Base-by-base conservation (phyloP, 2,888 invertebrate genomes). In the Mantis religiosa region DNA sequence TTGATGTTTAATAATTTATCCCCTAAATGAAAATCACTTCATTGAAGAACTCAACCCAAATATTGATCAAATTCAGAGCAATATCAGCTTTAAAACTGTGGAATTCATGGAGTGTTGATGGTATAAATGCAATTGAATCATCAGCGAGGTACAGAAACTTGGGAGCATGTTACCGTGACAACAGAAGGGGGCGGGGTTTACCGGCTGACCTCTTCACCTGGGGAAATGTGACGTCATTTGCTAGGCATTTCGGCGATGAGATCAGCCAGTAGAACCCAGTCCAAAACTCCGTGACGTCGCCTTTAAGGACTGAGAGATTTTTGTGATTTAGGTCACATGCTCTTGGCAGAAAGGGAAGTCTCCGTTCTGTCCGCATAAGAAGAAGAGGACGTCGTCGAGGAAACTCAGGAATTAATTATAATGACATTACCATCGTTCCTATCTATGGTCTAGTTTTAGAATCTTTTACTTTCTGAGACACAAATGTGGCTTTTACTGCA, bases 181-280 rank as follows among this genome's bases (percentile, higher is more conserved):
- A 71, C 54, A 71, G 81, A 25, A 28, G 82, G 54, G 87, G 88
- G 89, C 83, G 88, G 89, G 90, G 89, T 88, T 88, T 89, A 89
- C 90, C 86, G 89, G 90, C 88, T 90, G 90, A 89, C 84, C 90
- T 90, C 85, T 88, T 90, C 89, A 71, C 89, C 89, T 89, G 28
- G 87, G 87, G 89, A 88, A 89, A 90, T 89, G 90, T 89, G 88
- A 84, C 20, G 54, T 20, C 28, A 84, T 83, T 28, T 82, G 28
- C 41, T 34, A 83, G 85, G 34, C 87, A 90, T 90, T 90, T 91
- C 91, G 90, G 90, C 90, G 90, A 90, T 90, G 90, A 89, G 90
- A 90, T 90, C 90, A 91, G 90, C 90, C 90, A 89, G 90, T 91
- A 71, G 86, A 87, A 89, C 89, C 87, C 89, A 85, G 89, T 85